These are phyloP conservation scores for Callipepla squamata DNA, from an alignment of 2,113 vertebrate genomes.

Conservation along the genomic window DNA sequence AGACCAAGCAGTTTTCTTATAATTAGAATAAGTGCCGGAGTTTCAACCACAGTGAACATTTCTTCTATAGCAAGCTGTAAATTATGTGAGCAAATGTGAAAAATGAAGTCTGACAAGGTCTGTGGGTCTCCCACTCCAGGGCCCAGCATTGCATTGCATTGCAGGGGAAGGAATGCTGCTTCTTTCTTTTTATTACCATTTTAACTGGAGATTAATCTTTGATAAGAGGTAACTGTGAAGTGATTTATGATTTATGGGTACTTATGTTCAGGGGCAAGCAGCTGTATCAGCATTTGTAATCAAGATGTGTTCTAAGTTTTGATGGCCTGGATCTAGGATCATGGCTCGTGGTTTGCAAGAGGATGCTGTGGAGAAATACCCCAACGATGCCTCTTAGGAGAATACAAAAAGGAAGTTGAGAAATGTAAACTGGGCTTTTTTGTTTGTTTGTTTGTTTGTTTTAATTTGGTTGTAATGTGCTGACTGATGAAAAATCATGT, in stretches of 20 bases:
- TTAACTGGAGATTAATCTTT: conserved; percentile 14
- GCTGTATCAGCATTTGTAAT: neutral
- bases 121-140: neutral
- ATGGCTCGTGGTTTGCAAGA: neutral
- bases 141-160: neutral
- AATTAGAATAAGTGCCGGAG: neutral
- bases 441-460: neutral
- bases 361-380: neutral
- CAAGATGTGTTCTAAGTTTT: neutral
- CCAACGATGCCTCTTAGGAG: neutral
- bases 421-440: neutral
- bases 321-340: neutral
- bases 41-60: neutral
- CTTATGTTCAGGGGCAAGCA: neutral
- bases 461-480: neutral
- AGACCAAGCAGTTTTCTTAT: neutral
- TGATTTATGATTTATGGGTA: neutral
- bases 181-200: neutral
- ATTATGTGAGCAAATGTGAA: neutral
- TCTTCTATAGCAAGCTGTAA: neutral
- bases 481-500: neutral
- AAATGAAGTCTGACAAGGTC: neutral
- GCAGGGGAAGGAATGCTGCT: neutral
- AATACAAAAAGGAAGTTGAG: neutral
- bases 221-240: neutral